Percentiles rank a stretch among this genome's conserved stretches.
Conservation (phyloP, 2,888 invertebrate species). For the Sepiola atlantica region DNA sequence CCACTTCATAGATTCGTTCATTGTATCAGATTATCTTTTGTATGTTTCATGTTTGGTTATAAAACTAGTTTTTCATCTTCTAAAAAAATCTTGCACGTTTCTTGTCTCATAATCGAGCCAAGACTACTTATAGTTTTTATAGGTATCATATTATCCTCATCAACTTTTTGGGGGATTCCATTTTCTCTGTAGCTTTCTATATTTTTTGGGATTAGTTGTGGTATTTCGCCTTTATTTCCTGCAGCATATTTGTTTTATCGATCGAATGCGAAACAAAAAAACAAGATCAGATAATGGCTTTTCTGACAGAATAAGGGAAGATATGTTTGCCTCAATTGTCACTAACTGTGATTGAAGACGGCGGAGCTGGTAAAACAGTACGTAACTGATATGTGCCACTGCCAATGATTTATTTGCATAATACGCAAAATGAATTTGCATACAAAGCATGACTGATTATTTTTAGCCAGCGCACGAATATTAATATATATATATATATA, state of each 20-base stretch:
- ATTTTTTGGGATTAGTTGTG: no score
- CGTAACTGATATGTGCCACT: not conserved
- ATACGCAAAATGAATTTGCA: no score
- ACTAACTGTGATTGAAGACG: not conserved
- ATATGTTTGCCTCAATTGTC: not conserved
- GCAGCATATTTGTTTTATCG: not conserved
- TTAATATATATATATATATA: no score
- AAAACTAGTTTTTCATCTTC: not conserved
- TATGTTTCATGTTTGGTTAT: not conserved
- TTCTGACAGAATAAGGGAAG: slow-evolving; percentile 6
- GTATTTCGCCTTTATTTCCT: not conserved
- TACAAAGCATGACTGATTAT: no score
- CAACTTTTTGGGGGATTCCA: not conserved
- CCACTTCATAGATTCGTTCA: not conserved
- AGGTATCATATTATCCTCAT: not conserved
- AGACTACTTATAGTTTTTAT: not conserved
- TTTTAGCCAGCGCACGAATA: no score
- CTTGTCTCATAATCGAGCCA: not conserved
- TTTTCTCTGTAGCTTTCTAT: not conserved
- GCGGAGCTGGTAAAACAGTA: no score
- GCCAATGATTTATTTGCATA: not conserved
- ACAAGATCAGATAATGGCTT: not conserved
- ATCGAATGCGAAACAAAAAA: not conserved
- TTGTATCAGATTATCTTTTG: not conserved
- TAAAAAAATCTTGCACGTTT: no score